phyloP scores from a whole-genome alignment of 2,113 vertebrate genomes.

The Psittacara wagleri region DNA sequence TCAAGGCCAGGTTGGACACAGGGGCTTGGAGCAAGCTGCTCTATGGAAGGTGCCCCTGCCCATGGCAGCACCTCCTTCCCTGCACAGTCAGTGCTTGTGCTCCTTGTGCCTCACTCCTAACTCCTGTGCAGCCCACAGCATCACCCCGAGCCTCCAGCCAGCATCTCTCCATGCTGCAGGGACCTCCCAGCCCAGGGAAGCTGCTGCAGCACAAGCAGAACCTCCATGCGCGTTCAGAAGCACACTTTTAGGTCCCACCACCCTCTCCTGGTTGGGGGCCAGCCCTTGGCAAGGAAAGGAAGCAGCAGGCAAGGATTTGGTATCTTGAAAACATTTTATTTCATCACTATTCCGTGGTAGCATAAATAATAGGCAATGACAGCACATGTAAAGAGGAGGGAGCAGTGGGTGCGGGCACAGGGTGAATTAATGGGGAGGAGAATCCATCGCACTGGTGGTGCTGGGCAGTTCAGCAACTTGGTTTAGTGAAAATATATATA shows the following conservation, averaged over 20 bases:
- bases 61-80: not conserved
- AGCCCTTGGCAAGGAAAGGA: not conserved
- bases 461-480: not conserved
- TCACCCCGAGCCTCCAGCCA: not conserved
- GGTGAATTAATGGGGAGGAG: not conserved
- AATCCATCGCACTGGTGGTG: not conserved
- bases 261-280: fast-evolving
- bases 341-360: constrained; percentile 65
- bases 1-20: not conserved
- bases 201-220: not conserved
- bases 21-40: not conserved
- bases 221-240: fast-evolving
- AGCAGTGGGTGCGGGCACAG: not conserved
- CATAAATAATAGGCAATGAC: constrained; percentile 74
- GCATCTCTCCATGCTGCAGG: fast-evolving
- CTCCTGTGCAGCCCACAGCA: not conserved
- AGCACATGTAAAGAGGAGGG: not conserved
- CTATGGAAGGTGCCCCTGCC: not conserved
- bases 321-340: constrained; percentile 76
- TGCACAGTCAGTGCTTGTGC: not conserved
- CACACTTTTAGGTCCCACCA: fast-evolving
- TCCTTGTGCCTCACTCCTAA: fast-evolving
- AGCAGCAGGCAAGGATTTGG: not conserved
- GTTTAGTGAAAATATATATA: not conserved
- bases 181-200: too few relatives aligned